These are phyloP conservation scores for Erebia palarica DNA, from an alignment of 2,888 invertebrate genomes.

Conservation along the genomic window DNA sequence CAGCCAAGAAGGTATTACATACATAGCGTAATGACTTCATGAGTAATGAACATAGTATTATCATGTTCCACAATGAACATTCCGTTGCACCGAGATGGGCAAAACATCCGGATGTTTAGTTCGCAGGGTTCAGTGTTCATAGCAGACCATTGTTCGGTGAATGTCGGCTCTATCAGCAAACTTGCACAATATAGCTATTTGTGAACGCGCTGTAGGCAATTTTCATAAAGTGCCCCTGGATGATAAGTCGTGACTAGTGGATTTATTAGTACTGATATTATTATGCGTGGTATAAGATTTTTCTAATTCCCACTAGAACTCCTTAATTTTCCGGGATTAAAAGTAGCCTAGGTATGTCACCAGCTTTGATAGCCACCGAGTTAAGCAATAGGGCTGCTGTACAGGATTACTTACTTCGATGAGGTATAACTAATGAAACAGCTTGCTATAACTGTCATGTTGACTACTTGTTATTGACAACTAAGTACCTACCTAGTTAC, in stretches of 20 bases:
- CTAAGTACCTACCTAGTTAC: too few species aligned
- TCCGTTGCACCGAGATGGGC: constrained; percentile 28
- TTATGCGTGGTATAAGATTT: too few species aligned
- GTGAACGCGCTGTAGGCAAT: constrained; percentile 1
- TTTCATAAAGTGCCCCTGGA: constrained; percentile 3
- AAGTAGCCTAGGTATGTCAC: too few species aligned
- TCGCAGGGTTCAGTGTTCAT: constrained; percentile 32
- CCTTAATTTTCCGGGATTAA: too few species aligned
- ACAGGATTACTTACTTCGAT: too few species aligned
- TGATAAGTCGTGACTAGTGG: neutral
- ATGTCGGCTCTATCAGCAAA: constrained; percentile 25
- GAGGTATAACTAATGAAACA: too few species aligned
- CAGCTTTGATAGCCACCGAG: too few species aligned
- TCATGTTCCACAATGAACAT: constrained; percentile 33
- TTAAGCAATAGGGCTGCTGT: too few species aligned
- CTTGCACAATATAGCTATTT: constrained; percentile 20
- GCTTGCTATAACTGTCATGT: too few species aligned
- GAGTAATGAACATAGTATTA: constrained; percentile 2
- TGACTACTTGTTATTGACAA: too few species aligned
- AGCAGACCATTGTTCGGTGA: constrained; percentile 34
- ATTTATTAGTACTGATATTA: neutral
- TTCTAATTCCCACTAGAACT: too few species aligned
- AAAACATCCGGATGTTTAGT: constrained; percentile 38
- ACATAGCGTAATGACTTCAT: neutral
- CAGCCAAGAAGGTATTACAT: too few species aligned